Base-by-base conservation (phyloP, 2,113 vertebrate genomes). In the Puffinus mauretanicus region DNA sequence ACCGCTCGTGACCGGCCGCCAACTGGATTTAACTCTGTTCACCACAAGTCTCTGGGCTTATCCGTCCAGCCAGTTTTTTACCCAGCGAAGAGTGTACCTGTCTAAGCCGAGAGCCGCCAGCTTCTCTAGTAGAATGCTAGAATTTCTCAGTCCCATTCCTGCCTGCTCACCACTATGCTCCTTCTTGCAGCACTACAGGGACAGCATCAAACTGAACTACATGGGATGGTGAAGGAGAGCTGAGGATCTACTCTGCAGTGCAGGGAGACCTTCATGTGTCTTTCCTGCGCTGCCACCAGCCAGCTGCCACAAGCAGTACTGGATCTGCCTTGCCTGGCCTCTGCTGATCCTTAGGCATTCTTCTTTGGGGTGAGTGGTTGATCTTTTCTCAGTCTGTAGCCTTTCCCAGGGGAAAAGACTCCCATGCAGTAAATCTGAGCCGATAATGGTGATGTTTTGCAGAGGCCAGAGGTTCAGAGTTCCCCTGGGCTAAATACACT, bases 211-310 rank as follows among this genome's bases (percentile, higher is more conserved):
- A 25, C 17, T 5, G 82, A 51, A 16, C 5, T 4, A 1, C 1
- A 1, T 9, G 64, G 44, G 32, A 32, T 15, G 65, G 57, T 11
- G 86, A 42, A 44, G 76, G 36, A 44, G 32, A 38, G 58, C 47
- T 32, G 60, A 7, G 75, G 58, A 66, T 24, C 17, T 8, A 0
- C 72, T 1, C 6, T 0, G 5, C 11, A 36, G 60, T n/a, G 40
- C 64, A 2, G 42, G 10, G 67, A 78, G 20, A 91, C 30, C n/a
- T 29, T n/a, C 3, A 0, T 1, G 32, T 16, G 40, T 36, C 75
- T 57, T 70, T 76, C 34, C 73, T 2, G 2, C 79, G 86, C 95
- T 94, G 96, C 79, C 90, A 77, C 77, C 90, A 90, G 34, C 65
- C 5, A 52, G 94, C 89, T 79, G 94, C 62, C 57, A 26, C 58